Evolutionary conservation across 2,113 vertebrate genomes (phyloP), one percentile per base, ranked within the genome.

Genomic region (Pontoporia blainvillei): DNA sequence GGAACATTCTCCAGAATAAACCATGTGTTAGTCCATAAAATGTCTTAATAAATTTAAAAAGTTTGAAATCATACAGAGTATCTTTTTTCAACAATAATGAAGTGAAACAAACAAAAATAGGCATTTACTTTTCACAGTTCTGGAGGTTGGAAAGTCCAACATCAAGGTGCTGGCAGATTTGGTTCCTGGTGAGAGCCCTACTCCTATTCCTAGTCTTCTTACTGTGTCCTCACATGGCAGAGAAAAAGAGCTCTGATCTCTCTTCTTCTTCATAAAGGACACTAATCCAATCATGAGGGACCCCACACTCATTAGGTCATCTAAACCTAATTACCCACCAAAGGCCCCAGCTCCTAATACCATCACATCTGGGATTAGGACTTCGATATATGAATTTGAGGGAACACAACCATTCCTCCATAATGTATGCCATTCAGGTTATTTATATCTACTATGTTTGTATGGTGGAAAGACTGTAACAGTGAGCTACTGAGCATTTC

Each of bases 241-340:
- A 90, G 44, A 95, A 7, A 95, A 7, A 36, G 46, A 14, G 7
- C 31, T 69, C 29, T 57, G 29, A 64, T 18, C 15, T 62, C 20
- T 25, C 29, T 81, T 25, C n/a, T 67, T 69, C 36, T n/a, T 57
- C 10, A 49, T 20, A 5, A 86, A 86, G 27, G 27, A 69, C 5
- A 8, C 0, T 21, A 76, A 73, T 73, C 34, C 27, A 1, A 39
- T 23, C 1, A 71, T 8, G 4, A 27, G 7, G 11, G 1, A 1
- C 4, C 34, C 34, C 41, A 67, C 1, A 1, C 25, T 71, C 3
- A 39, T 25, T 62, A 49, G 12, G 29, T n/a, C n/a, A 59, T 72
- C 57, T 67, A 41, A 95, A 39, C 8, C n/a, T 86, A 54, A 81
- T 86, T 81, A 66, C 10, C 49, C 67, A 27, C 20, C 34, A 49